phyloP scores from a whole-genome alignment of 2,888 invertebrate genomes.

The Zele albiditarsus region DNA sequence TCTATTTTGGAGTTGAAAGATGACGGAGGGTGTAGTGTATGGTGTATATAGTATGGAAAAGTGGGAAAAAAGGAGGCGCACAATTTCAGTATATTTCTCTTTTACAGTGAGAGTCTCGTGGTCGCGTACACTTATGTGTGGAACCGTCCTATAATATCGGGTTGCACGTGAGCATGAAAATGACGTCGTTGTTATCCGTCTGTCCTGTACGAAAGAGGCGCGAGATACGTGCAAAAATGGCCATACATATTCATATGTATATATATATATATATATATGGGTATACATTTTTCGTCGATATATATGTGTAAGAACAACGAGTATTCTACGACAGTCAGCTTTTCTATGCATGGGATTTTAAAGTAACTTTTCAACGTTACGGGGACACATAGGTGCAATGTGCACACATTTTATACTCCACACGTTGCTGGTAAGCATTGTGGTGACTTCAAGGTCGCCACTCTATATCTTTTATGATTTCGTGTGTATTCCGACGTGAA shows the following conservation, averaged over 20 bases:
- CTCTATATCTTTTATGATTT: too few relatives aligned
- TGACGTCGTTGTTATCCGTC: slow-evolving; percentile 50
- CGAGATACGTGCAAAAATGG: slow-evolving; percentile 50
- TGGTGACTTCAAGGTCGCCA: too few relatives aligned
- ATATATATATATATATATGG: slow-evolving; percentile 9
- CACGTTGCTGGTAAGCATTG: too few relatives aligned
- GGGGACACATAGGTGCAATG: not conserved
- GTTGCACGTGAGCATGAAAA: slow-evolving; percentile 52
- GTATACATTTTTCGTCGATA: not conserved
- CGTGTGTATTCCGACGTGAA: too few relatives aligned
- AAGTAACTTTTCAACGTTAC: slow-evolving; percentile 66
- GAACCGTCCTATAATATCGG: slow-evolving; percentile 50
- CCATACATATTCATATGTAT: not conserved
- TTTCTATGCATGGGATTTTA: slow-evolving; percentile 69
- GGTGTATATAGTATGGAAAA: not conserved
- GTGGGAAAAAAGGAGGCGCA: not conserved
- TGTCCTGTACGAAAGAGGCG: slow-evolving; percentile 42
- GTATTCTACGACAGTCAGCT: slow-evolving; percentile 55
- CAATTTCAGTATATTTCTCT: slow-evolving; percentile 20
- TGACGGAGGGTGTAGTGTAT: too few relatives aligned
- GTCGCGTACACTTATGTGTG: slow-evolving; percentile 36
- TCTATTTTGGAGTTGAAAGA: not conserved
- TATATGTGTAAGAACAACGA: not conserved
- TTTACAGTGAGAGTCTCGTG: not conserved
- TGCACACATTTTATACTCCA: too few relatives aligned